Evolutionary conservation across 37 sponge, comb jelly and placozoan species (phyloP), one percentile per base, ranked within the genome.

Genomic region (Bolinopsis microptera): DNA sequence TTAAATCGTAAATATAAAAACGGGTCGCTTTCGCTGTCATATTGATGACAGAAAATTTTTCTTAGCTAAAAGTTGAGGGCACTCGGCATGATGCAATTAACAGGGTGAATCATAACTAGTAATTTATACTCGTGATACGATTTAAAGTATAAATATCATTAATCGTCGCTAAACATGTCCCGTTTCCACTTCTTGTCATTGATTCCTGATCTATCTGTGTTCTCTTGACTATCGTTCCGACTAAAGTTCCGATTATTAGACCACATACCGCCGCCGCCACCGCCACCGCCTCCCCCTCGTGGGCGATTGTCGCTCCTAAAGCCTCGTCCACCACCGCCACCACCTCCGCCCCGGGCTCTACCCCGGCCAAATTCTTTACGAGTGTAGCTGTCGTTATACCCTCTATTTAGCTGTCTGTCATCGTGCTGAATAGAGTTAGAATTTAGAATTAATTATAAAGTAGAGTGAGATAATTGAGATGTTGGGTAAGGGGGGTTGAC

Each of bases 171-270:
- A 40, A 86, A 86, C 24, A 86, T 0, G 61, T 86, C 90, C 1
- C 90, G 1, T 40, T 86, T 86, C 90, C 90, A 86, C 30, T 86
- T 86, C 13, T 86, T 86, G 28, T 86, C 90, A 40, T 86, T 86
- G 2, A 86, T 86, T 5, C 90, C 90, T 39, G 90, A 86, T 38
- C 90, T 86, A 34, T 86, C 90, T 28, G 21, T 38, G 61, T 22
- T 39, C 22, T 86, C 90, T 13, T 36, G 23, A 28, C 27, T 40
- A 3, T 72, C 26, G 31, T 30, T 40, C 27, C 90, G 24, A 25
- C 31, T 86, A 36, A 77, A 77, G 48, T 22, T 34, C 28, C 90
- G 40, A 24, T 86, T 39, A 27, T 86, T 86, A 21, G 90, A 28
- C 90, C 90, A 86, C 90, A 86, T 13, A 2, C 90, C 90, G 25